Conservation (phyloP, 2,797 vertebrate species). For the Acestrorhynchus altus region DNA sequence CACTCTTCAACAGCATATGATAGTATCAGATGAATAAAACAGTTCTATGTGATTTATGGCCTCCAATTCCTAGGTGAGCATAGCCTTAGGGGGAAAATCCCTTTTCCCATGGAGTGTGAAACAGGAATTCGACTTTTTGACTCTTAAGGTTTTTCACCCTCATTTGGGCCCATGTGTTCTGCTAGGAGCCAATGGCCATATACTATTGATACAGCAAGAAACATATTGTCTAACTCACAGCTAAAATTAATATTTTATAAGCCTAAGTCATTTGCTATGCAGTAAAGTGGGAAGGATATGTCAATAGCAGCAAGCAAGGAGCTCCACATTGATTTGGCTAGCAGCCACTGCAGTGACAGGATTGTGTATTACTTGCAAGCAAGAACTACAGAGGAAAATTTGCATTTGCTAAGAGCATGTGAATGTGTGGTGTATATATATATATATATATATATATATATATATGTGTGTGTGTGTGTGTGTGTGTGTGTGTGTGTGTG, state of each 20-base stretch:
- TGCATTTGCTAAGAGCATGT: conserved; percentile 33
- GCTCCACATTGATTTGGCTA: conserved; percentile 36
- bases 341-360: conserved; percentile 17
- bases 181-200: conserved; percentile 14
- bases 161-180: conserved; percentile 15
- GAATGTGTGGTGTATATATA: not conserved
- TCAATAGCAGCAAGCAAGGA: conserved; percentile 28
- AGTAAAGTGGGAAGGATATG: conserved; percentile 42
- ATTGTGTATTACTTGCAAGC: conserved; percentile 21
- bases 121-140: not conserved
- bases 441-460: too few relatives aligned
- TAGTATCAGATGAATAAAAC: conserved; percentile 25
- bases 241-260: conserved; percentile 48
- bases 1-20: conserved; percentile 20
- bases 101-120: conserved; percentile 4
- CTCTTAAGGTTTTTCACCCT: not conserved
- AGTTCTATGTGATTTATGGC: conserved; percentile 33
- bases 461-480: too few relatives aligned
- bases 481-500: not conserved
- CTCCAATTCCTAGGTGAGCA: conserved; percentile 19
- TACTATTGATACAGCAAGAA: conserved; percentile 24
- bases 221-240: conserved; percentile 31
- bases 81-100: not conserved
- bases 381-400: conserved; percentile 22
- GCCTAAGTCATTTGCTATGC: conserved; percentile 38